Base-by-base conservation (phyloP, 2,113 vertebrate species). In the Athene cunicularia region DNA sequence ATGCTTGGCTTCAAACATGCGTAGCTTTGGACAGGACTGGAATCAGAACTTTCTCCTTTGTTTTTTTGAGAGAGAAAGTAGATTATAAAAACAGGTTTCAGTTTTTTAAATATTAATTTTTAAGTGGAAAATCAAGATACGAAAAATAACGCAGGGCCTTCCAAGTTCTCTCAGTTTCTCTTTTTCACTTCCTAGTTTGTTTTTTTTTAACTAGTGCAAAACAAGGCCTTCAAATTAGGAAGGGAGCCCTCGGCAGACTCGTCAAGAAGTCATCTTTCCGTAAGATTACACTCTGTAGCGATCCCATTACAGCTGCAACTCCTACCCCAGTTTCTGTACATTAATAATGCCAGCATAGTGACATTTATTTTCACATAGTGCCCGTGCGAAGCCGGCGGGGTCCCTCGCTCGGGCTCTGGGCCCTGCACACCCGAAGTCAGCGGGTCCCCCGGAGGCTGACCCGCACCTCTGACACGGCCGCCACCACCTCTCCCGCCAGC, bases 201-300 rank as follows among this genome's bases (percentile, higher is more conserved):
- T 18, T 16, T 8, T 15, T 27, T 49, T 23, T 3, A 47, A 33
- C n/a, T 21, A 14, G 18, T 6, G 24, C 80, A 47, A 85, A 75
- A 52, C 80, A 67, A 77, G 86, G 71, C 86, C 86, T 55, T 24
- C 74, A 8, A 2, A 37, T 21, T 2, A 8, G 32, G 52, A 19
- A 50, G 50, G 73, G 37, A 67, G 41, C 67, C 37, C 33, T 39
- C 9, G 3, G 11, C 0, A 19, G 41, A 9, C 50, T n/a, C 6
- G 1, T 4, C 41, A 15, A 45, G 68, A 39, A 52, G 43, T 3
- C 43, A 0, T 18, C 49, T 27, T 17, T 21, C 53, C 17, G 27
- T 1, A 14, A 37, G 14, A 27, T 17, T 10, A 12, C 5, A 1
- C 2, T n/a, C 8, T 23, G 26, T 4, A 14, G 45, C 0, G 18